A percentile compares a stretch with the other conserved stretches of the same genome.
Conservation (phyloP, 1,140 invertebrate species). For the Pseudomyrmex gracilis region DNA sequence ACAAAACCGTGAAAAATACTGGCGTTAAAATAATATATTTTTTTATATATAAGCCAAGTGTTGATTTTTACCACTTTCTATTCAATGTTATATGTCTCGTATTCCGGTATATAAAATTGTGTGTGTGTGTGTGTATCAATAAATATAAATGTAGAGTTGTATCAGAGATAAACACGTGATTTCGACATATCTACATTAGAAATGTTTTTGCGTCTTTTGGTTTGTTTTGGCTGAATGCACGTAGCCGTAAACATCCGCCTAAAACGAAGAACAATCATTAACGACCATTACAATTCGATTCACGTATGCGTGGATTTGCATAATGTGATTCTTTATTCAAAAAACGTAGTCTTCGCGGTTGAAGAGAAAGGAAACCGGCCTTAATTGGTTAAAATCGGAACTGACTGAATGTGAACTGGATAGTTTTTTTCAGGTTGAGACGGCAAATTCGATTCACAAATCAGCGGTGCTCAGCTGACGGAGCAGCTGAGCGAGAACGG, state of each 20-base stretch:
- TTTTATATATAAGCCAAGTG: too few species aligned
- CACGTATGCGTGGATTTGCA: constrained; percentile 10
- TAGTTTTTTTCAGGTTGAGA: neutral
- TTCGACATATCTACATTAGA: neutral
- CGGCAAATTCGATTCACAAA: constrained; percentile 23
- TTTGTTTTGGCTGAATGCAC: neutral
- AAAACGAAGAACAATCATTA: neutral
- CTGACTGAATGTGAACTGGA: constrained; percentile 11
- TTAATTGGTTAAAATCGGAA: constrained; percentile 9
- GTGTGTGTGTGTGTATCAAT: too few species aligned
- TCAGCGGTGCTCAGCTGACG: constrained; percentile 24
- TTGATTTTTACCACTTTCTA: too few species aligned
- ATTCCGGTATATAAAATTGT: too few species aligned
- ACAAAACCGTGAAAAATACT: too few species aligned
- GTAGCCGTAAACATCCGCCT: neutral
- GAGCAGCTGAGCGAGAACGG: neutral
- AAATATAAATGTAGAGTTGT: too few species aligned
- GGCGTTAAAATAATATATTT: too few species aligned
- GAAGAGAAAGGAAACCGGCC: neutral
- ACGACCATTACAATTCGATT: constrained; percentile 1
- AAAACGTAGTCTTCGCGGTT: neutral
- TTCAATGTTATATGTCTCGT: too few species aligned
- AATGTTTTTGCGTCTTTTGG: neutral
- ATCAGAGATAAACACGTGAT: neutral
- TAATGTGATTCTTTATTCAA: constrained; percentile 47